Evolutionary conservation across 2,888 invertebrate species (phyloP), one percentile per base, ranked within the genome.

Genomic region (Drosophila affinis): DNA sequence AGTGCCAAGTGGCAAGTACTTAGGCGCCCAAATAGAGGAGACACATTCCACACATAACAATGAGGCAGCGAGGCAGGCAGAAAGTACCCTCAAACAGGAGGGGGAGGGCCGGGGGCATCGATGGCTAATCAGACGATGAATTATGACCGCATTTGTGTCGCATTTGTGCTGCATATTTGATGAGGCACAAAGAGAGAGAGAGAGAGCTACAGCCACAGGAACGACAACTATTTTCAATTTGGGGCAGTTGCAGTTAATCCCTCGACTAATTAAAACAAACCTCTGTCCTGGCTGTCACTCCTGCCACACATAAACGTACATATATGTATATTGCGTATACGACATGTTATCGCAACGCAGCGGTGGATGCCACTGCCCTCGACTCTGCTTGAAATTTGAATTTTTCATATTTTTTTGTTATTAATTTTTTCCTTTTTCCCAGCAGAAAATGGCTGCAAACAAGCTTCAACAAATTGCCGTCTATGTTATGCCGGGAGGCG

Each of bases 391-490:
- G 64, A 81, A 87, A 77, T 72, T 84, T 87, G 64, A 81, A 84
- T 79, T 73, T 81, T 84, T 62, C 24, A 24, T 24, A 21, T 24
- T 24, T 24, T 24, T 60, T 76, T 77, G 64, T 87, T 87, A 85
- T 87, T 87, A 72, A 84, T 82, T 76, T 76, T 81, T 76, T 34
- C 48, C 72, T 53, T 47, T 62, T 48, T 57, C 52, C 55, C 63
- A 56, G 53, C 21, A n/a, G 64, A 63, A 47, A 29, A 29, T n/a
- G 59, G 62, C 59, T 62, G 39, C 62, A 69, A 59, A 65, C 59
- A 64, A 79, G 65, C 73, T n/a, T 81, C 68, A 74, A 82, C 86
- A 87, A 83, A 82, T 83, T 83, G 82, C 79, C 72, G 62, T 59
- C 64, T 54, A 70, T 77, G 60, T 49, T 52, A 65, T 57, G 52